Evolutionary conservation across 2,888 invertebrate species (phyloP).

Genomic region (Nemotelus nigrinus): DNA sequence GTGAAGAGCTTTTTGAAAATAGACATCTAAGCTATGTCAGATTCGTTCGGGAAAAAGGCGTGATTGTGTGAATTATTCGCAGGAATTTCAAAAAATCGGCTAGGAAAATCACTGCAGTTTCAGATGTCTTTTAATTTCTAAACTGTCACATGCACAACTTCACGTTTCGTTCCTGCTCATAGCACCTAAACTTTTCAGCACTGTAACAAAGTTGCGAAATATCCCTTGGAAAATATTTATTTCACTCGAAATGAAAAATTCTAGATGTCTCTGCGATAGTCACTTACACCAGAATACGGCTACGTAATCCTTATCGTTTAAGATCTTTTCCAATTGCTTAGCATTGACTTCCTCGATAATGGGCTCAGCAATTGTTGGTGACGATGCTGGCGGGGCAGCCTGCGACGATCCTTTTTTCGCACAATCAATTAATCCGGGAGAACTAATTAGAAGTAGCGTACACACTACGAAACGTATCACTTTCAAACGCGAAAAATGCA

Average conservation of each 20-base stretch:
- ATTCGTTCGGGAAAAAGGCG: not conserved
- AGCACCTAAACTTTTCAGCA: not conserved
- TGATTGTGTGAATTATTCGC: constrained; percentile 7
- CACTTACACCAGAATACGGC: constrained; percentile 97
- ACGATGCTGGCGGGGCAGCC: constrained; percentile 63
- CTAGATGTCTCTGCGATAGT: constrained; percentile 10
- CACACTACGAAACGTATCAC: constrained; percentile 63
- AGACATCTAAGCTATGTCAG: constrained; percentile 44
- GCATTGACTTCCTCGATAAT: constrained; percentile 94
- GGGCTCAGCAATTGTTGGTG: constrained; percentile 69
- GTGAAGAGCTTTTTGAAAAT: constrained; percentile 47
- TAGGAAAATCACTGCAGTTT: not conserved
- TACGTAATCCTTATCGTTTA: constrained; percentile 92
- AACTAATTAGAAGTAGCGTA: constrained; percentile 63
- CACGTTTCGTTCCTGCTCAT: not conserved
- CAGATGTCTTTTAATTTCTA: not conserved
- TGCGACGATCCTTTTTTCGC: constrained; percentile 59
- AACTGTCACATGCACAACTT: not conserved
- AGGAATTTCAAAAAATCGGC: not conserved
- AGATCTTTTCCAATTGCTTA: constrained; percentile 89
- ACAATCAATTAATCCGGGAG: constrained; percentile 65
- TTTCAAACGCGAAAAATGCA: constrained; percentile 65
- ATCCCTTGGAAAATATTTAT: not conserved
- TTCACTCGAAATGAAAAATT: not conserved
- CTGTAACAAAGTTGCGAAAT: not conserved